Evolutionary conservation across 2,888 invertebrate species (phyloP), one percentile per base, ranked within the genome.

Genomic region (Lepidochitona cinerea): DNA sequence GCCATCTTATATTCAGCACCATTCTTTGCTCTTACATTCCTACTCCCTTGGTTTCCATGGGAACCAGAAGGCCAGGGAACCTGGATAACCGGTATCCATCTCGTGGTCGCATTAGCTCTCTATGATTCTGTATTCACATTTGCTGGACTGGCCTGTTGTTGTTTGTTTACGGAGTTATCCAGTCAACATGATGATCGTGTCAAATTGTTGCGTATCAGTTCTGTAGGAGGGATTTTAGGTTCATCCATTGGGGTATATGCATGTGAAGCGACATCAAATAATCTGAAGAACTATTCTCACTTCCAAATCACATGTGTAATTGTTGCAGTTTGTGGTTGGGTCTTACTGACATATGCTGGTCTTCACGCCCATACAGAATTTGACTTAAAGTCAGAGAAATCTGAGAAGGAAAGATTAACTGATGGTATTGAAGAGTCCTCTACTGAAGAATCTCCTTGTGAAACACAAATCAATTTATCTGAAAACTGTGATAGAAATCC

Each of bases 41-140:
- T 91, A 29, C 76, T 91, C 18, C 90, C 91, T 0, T 91, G 91
- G 91, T 85, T 86, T 68, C 85, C 86, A 14, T 84, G 83, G 81
- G 54, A 54, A 65, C 32, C 29, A 14, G 33, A 33, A 33, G 81
- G 82, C 9, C 23, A 70, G 14, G 72, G 72, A 18, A 67, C 71
- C 18, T 86, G 85, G 83, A 71, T 89, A 4, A 87, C 88, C 71
- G 92, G 92, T 12, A 18, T 92, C 1, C 92, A 92, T 77, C 81
- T 92, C 4, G 86, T 91, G 18, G 74, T 89, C 3, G 81, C 90
- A 0, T 81, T 92, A 35, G 91, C 89, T 79, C 81, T 91, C 59
- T 92, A 91, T 79, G 92, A 92, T 75, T 89, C 91, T 0, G 86
- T 91, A 81, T 91, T 88, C 79, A 91, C 90, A 9, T 89, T 89